Conservation (phyloP, 1,140 invertebrate species). For the Chionoecetes opilio region DNA sequence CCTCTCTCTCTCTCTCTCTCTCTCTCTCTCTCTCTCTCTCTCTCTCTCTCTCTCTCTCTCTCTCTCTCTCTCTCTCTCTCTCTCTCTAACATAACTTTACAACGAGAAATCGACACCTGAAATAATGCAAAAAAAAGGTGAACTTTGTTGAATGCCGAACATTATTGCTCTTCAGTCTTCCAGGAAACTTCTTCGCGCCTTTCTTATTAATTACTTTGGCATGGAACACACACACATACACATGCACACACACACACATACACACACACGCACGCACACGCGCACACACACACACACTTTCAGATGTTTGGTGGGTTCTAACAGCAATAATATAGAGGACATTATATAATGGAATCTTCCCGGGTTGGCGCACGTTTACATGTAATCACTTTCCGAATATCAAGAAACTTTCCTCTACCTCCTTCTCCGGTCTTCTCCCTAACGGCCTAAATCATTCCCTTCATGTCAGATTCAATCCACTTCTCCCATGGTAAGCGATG, state of each 20-base stretch:
- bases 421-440: neutral
- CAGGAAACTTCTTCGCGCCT: neutral
- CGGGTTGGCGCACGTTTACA: too few species aligned
- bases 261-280: neutral
- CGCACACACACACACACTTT: neutral
- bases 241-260: neutral
- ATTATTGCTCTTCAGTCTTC: neutral
- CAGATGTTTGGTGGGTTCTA: neutral
- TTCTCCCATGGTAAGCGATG: neutral
- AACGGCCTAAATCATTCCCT: neutral
- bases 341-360: too few species aligned
- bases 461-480: conserved; percentile 18
- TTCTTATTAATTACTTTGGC: neutral
- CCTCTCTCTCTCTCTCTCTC: too few species aligned
- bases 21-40: neutral
- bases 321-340: too few species aligned
- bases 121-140: neutral
- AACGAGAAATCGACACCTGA: neutral
- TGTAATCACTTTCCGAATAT: too few species aligned
- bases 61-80: neutral
- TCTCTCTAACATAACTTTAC: neutral
- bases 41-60: neutral
- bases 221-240: too few species aligned
- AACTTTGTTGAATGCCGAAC: neutral
- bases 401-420: neutral